Base-by-base conservation (phyloP, 2,113 vertebrate genomes). In the Lamprotornis superbus region DNA sequence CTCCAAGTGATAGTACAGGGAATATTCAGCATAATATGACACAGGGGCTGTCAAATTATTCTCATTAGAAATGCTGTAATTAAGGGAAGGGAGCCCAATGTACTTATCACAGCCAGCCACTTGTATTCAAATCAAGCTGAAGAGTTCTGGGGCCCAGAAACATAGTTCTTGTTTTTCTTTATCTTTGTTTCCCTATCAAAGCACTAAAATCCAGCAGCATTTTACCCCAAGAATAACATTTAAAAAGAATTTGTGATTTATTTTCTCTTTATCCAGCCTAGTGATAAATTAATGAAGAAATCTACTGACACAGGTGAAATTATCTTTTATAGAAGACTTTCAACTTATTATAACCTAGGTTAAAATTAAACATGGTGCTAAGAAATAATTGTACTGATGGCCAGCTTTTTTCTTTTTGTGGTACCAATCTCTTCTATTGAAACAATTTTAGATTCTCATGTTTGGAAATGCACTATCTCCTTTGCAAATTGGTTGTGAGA, bases 61-160 rank as follows among this genome's bases (percentile, higher is more conserved):
- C 98, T 98, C 75, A 74, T 98, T 93, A 98, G 92, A 98, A 98
- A 98, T 96, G 97, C 96, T 97, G 70, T 98, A 98, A 98, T 98
- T 98, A 98, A 98, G 97, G 98, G 97, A 98, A 96, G 95, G 96
- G 95, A 98, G 96, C 94, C 98, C 98, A 98, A 97, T 37, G 52
- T 83, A 98, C 97, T 98, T 98, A 98, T 97, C 97, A 94, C 85
- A 97, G 95, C 91, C 93, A 97, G 90, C 95, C 97, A 98, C 96
- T 98, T 94, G 89, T 39, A 97, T 95, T 96, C 93, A 97, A 92
- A 98, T 91, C 83, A 87, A 47, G 42, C 90, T 69, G 55, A 86
- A 92, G 83, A 90, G 70, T 91, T 92, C 79, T 63, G 89, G 97
- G 93, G 64, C 27, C 88, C 67, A 87, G 61, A 93, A 91, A 83